phyloP scores from a whole-genome alignment of 1,140 invertebrate genomes.

The Drosophila sechellia region DNA sequence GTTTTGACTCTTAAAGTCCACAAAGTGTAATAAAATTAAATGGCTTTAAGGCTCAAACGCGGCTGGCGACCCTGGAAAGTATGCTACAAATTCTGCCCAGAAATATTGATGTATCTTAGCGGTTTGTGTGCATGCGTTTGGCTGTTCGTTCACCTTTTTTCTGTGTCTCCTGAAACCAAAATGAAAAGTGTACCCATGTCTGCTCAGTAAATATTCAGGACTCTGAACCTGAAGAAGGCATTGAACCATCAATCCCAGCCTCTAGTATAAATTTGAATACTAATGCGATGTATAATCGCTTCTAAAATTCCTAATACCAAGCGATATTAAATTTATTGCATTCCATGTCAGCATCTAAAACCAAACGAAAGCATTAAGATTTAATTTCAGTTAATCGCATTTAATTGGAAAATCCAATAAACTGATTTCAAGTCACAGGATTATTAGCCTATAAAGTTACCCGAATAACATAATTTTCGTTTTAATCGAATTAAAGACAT shows the following conservation, averaged over 20 bases:
- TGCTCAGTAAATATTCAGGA: conserved; percentile 29
- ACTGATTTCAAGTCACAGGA: neutral
- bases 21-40: conserved; percentile 75
- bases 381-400: neutral
- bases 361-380: neutral
- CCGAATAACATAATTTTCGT: conserved; percentile 24
- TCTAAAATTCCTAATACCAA: neutral
- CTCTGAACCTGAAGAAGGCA: conserved; percentile 26
- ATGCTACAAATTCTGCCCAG: conserved; percentile 29
- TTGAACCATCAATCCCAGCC: conserved; percentile 15
- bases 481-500: conserved; percentile 41
- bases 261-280: conserved; percentile 2
- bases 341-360: neutral
- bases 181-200: conserved; percentile 2
- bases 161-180: conserved; percentile 14
- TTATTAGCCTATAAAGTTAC: conserved; percentile 1
- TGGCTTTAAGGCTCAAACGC: conserved; percentile 54
- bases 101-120: conserved; percentile 30
- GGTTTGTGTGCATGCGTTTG: neutral
- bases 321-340: neutral
- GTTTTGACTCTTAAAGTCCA: conserved; percentile 41
- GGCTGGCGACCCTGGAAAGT: conserved; percentile 28
- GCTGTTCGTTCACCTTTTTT: conserved; percentile 40
- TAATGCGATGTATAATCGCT: conserved; percentile 1
- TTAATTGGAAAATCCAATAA: conserved; percentile 27